Evolutionary conservation across 1,140 invertebrate species (phyloP).

Genomic region (Notospermus geniculatus): DNA sequence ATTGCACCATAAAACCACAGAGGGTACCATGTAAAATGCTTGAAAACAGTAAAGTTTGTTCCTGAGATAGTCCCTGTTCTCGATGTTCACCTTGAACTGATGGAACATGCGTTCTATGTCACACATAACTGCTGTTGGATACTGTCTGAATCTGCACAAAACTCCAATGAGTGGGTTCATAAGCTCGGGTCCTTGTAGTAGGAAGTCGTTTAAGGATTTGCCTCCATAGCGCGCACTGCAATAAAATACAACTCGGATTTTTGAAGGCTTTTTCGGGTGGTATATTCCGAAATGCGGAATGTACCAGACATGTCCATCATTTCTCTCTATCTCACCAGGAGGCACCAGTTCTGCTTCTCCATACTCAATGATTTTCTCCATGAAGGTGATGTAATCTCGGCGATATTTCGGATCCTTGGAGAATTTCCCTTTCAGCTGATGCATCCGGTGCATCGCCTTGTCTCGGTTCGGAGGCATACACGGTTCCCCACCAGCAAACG

Average conservation of each 20-base stretch:
- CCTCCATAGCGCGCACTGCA: slow-evolving; percentile 20
- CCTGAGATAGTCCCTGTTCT: slow-evolving; percentile 3
- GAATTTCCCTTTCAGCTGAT: slow-evolving; percentile 1
- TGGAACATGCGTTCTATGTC: background rate
- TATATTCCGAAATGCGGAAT: slow-evolving; percentile 24
- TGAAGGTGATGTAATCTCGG: background rate
- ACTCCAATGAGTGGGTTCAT: slow-evolving; percentile 20
- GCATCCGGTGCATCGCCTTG: slow-evolving; percentile 13
- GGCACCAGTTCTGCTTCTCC: background rate
- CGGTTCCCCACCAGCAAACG: slow-evolving; percentile 6
- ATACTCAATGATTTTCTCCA: background rate
- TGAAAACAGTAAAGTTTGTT: too few relatives aligned
- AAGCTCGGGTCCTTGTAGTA: slow-evolving; percentile 26
- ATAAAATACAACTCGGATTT: slow-evolving; percentile 28
- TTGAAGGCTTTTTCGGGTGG: slow-evolving; percentile 20
- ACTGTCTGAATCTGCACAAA: background rate
- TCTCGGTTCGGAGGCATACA: slow-evolving; percentile 10
- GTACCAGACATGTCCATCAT: slow-evolving; percentile 18
- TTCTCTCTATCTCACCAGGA: background rate
- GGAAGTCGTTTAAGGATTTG: slow-evolving; percentile 16
- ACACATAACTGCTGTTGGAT: too few relatives aligned
- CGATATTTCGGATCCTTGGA: background rate
- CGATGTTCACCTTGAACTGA: background rate
- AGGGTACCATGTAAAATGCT: too few relatives aligned
- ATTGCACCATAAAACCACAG: too few relatives aligned